A percentile compares a stretch with the other conserved stretches of the same genome.
These are phyloP conservation scores for Tenebrio molitor DNA, from an alignment of 1,140 invertebrate species.

Conservation along the genomic window DNA sequence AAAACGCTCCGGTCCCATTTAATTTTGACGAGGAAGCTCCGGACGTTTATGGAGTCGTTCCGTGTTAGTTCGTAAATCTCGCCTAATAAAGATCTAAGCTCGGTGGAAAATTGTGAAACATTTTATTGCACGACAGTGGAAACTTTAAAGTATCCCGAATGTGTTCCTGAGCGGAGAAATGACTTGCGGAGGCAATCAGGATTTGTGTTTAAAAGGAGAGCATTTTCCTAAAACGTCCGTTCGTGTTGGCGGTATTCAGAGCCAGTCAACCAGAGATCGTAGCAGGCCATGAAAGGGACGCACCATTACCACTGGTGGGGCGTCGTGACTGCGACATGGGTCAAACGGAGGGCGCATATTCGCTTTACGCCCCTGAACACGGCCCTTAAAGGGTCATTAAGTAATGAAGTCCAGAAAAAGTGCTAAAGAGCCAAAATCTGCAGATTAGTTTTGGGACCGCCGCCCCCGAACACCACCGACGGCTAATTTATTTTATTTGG, in stretches of 20 bases:
- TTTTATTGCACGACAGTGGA: conserved; percentile 23
- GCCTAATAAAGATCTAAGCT: conserved; percentile 29
- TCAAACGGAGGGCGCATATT: conserved; percentile 23
- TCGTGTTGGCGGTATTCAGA: conserved; percentile 47
- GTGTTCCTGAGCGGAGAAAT: conserved; percentile 28
- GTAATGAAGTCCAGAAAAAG: conserved; percentile 36
- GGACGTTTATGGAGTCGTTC: conserved; percentile 6
- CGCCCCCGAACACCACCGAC: not conserved
- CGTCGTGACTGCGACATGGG: conserved; percentile 46
- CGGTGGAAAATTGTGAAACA: conserved; percentile 25
- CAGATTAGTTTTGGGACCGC: conserved; percentile 26
- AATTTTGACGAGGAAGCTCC: conserved; percentile 1
- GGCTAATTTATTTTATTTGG: conserved; percentile 36
- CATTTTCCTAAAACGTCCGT: conserved; percentile 46
- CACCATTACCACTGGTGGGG: conserved; percentile 46
- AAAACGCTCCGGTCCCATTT: not conserved
- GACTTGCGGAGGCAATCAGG: conserved; percentile 42
- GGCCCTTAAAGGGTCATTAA: conserved; percentile 31
- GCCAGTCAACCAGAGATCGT: conserved; percentile 48
- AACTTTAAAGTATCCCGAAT: conserved; percentile 24
- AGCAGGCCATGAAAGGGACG: conserved; percentile 47
- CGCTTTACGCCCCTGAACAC: conserved; percentile 22
- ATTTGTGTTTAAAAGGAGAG: conserved; percentile 51
- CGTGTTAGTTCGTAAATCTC: conserved; percentile 21
- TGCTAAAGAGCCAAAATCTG: conserved; percentile 35